phyloP scores from a whole-genome alignment of 2,113 vertebrate species.

The Lethenteron reissneri region DNA sequence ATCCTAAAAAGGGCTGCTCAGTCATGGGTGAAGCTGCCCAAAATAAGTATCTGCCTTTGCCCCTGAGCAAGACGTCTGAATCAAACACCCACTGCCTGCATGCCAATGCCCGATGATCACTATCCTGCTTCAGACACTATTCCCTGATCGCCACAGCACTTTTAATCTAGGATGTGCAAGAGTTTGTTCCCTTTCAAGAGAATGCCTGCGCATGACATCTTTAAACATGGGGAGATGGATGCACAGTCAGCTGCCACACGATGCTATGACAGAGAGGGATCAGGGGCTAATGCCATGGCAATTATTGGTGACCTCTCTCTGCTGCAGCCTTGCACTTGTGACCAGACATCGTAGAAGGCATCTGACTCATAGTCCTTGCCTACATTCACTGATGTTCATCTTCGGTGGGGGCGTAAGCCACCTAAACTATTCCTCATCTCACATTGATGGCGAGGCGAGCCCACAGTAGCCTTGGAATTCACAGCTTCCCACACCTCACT shows the following conservation, averaged over 20 bases:
- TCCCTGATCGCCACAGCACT: not conserved
- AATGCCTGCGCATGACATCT: not conserved
- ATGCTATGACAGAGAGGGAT: not conserved
- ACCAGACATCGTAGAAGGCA: no score
- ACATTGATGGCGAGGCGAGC: no score
- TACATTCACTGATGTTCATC: no score
- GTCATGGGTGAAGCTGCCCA: not conserved
- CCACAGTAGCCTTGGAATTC: no score
- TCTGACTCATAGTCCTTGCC: no score
- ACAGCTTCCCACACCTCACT: no score
- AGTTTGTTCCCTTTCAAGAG: not conserved
- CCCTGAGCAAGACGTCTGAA: not conserved
- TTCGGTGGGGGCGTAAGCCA: no score
- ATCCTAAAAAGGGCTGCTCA: conserved; percentile 4
- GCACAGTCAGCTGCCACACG: conserved; percentile 2
- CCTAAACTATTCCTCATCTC: no score
- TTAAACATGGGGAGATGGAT: not conserved
- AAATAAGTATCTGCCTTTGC: not conserved
- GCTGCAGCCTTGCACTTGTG: conserved; percentile 8
- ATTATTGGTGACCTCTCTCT: conserved; percentile 7
- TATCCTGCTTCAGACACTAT: not conserved
- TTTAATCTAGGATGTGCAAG: not conserved
- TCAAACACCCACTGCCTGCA: conserved; percentile 4
- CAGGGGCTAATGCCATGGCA: conserved; percentile 1
- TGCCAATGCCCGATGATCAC: not conserved